A percentile compares a stretch with the other conserved stretches of the same genome.
These are phyloP conservation scores for Saxidomus purpurata DNA, from an alignment of 1,140 invertebrate genomes.

Conservation along the genomic window DNA sequence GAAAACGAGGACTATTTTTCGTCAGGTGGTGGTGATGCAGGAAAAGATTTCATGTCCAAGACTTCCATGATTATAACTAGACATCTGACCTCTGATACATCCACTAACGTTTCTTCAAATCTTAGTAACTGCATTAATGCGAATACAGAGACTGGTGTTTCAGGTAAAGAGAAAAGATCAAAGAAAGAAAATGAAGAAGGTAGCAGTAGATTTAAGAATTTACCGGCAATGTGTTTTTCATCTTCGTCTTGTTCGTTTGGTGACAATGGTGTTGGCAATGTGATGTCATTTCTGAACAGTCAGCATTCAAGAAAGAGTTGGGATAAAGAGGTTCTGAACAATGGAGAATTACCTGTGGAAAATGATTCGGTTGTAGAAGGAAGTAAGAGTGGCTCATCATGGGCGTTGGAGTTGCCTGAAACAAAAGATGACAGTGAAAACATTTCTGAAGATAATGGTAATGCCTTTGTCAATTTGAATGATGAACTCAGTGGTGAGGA, in stretches of 20 bases:
- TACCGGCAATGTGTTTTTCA: conserved; percentile 18
- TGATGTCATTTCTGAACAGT: conserved; percentile 2
- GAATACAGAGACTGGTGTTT: too few relatives aligned
- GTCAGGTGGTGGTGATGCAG: background rate
- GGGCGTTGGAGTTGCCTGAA: background rate
- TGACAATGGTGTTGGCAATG: conserved; percentile 40
- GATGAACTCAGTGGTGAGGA: background rate
- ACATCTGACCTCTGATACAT: background rate
- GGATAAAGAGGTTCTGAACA: background rate
- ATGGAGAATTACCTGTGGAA: background rate
- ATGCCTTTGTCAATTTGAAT: background rate
- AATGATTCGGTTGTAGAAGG: background rate
- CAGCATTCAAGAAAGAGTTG: conserved; percentile 21
- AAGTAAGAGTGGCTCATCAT: background rate
- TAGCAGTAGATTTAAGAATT: background rate
- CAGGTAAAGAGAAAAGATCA: background rate
- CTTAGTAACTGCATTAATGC: background rate
- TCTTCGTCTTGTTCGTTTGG: conserved; percentile 53
- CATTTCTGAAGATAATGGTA: background rate
- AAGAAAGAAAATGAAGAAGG: background rate
- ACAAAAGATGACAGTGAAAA: background rate
- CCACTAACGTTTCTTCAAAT: background rate
- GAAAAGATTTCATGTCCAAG: background rate
- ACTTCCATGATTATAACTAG: background rate
- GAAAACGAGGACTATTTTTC: conserved; percentile 11